A percentile compares a stretch with the other conserved stretches of the same genome.
phyloP scores from a whole-genome alignment of 2,888 invertebrate genomes.

The Napeogenes sylphis region DNA sequence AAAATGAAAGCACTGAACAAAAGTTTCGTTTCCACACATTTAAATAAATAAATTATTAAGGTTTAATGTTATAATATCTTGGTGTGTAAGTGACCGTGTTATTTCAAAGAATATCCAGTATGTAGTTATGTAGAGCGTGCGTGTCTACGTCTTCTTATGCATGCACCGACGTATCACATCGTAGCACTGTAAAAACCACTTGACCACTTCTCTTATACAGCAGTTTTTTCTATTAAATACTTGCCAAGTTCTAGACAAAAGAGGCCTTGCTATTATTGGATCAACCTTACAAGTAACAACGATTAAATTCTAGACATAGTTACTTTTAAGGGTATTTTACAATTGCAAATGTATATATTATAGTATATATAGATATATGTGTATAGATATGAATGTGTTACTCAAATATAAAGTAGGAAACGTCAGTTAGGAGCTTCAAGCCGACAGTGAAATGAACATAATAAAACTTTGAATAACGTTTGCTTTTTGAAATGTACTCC shows the following conservation, averaged over 20 bases:
- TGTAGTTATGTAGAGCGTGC: neutral
- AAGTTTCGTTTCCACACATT: no score
- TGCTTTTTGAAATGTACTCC: neutral
- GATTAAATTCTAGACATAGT: no score
- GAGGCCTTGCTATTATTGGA: neutral
- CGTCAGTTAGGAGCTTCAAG: neutral
- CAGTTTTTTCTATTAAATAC: neutral
- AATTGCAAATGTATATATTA: no score
- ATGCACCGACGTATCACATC: neutral
- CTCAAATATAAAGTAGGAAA: no score
- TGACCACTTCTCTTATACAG: neutral
- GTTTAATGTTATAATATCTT: no score
- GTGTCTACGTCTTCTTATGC: neutral
- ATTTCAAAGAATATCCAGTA: neutral
- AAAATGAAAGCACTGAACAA: no score
- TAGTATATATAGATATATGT: no score
- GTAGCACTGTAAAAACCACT: neutral
- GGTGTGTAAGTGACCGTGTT: neutral
- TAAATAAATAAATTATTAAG: no score
- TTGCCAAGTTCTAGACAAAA: constrained; percentile 1
- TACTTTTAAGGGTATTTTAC: no score
- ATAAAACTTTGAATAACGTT: constrained; percentile 1
- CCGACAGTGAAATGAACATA: constrained; percentile 2
- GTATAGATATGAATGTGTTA: no score
- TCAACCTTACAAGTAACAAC: neutral